Evolutionary conservation across 2,113 vertebrate genomes (phyloP).

Genomic region (Parotia lawesii): DNA sequence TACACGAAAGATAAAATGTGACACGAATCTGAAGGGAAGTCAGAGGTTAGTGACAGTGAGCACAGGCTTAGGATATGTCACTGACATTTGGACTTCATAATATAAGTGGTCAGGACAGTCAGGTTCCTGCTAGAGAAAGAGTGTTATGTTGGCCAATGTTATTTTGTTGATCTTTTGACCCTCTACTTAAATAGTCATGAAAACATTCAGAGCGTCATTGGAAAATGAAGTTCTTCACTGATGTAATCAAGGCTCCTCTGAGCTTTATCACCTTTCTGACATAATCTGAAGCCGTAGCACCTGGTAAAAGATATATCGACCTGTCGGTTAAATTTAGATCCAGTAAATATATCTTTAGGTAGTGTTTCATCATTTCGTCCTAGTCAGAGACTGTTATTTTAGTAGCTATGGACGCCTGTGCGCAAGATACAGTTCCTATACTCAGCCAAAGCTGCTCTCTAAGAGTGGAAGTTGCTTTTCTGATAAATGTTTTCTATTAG

Average conservation of each 20-base stretch:
- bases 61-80: background rate
- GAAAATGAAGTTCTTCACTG: background rate
- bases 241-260: background rate
- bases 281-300: background rate
- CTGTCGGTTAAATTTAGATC: slow-evolving; percentile 15
- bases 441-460: background rate
- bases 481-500: background rate
- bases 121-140: background rate
- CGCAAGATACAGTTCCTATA: background rate
- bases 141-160: background rate
- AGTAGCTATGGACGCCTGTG: background rate
- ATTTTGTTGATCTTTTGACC: background rate
- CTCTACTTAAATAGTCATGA: background rate
- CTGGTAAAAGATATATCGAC: background rate
- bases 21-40: background rate
- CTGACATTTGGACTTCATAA: background rate
- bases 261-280: background rate
- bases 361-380: background rate
- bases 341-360: background rate
- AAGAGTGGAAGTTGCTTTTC: background rate
- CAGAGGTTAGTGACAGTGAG: background rate
- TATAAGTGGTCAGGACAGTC: background rate
- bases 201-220: background rate
- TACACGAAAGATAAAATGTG: background rate
- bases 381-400: background rate